A percentile compares a stretch with the other conserved stretches of the same genome.
phyloP scores from a whole-genome alignment of 2,888 invertebrate genomes.

The Chirona hameri region DNA sequence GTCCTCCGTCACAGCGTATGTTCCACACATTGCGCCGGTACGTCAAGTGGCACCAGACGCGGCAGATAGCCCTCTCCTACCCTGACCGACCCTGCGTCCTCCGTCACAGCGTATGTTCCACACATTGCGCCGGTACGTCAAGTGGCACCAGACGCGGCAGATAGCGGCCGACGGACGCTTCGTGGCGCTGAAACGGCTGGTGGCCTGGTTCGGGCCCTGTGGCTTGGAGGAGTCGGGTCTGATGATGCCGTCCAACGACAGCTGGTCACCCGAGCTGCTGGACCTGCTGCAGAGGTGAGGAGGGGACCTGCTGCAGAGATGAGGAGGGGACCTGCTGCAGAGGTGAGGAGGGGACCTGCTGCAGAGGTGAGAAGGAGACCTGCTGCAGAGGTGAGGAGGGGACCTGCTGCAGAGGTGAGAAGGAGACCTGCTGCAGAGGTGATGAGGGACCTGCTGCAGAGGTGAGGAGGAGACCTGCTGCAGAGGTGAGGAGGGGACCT shows the following conservation, averaged over 20 bases:
- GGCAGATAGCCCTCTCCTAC: not conserved
- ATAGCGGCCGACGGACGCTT: slow-evolving; percentile 33
- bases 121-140: slow-evolving; percentile 37
- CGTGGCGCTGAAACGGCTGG: slow-evolving; percentile 42
- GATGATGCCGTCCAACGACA: slow-evolving; percentile 41
- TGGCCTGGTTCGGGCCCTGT: slow-evolving; percentile 52
- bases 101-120: slow-evolving; percentile 38
- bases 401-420: slow-evolving; percentile 42
- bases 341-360: not conserved
- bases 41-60: slow-evolving; percentile 37
- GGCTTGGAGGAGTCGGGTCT: slow-evolving; percentile 49
- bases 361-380: too few relatives aligned
- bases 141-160: slow-evolving; percentile 38
- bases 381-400: slow-evolving; percentile 42
- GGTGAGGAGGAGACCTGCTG: slow-evolving; percentile 42
- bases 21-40: slow-evolving; percentile 38
- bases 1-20: slow-evolving; percentile 35
- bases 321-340: not conserved
- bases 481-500: slow-evolving; percentile 42
- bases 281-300: slow-evolving; percentile 42
- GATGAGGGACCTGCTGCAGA: slow-evolving; percentile 42
- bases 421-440: slow-evolving; percentile 43
- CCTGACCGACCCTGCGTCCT: too few relatives aligned
- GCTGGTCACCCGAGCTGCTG: slow-evolving; percentile 43
- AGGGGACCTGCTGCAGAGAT: too few relatives aligned